Evolutionary conservation across 2,888 invertebrate species (phyloP).

Genomic region (Syrista parreyssii): DNA sequence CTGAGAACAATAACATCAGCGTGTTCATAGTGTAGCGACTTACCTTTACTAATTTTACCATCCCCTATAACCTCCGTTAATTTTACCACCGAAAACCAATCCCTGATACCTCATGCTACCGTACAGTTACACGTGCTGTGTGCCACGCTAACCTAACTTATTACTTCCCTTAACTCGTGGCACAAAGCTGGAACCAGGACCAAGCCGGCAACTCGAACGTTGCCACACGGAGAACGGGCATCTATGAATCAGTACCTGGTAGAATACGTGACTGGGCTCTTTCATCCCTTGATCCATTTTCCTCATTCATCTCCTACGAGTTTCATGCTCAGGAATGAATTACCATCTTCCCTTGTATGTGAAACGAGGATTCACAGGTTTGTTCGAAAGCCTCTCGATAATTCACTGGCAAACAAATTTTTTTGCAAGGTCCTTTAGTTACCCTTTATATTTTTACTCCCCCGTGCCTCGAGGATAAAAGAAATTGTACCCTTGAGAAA

Average conservation of each 20-base stretch:
- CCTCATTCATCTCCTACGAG: neutral
- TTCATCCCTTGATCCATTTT: neutral
- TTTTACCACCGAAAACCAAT: neutral
- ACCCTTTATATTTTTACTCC: neutral
- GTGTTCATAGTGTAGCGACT: neutral
- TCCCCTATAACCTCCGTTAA: neutral
- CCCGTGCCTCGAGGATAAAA: neutral
- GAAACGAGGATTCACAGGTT: neutral
- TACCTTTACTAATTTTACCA: neutral
- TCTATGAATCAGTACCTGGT: neutral
- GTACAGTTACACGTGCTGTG: conserved; percentile 31
- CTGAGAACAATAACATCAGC: neutral
- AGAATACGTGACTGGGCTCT: neutral
- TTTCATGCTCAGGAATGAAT: neutral
- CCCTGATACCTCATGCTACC: neutral
- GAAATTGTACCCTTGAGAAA: neutral
- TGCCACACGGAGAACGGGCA: neutral
- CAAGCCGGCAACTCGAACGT: neutral
- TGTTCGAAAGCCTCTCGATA: neutral
- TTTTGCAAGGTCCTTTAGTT: neutral
- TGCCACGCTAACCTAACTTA: conserved; percentile 45
- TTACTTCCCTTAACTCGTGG: conserved; percentile 41
- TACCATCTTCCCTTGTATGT: neutral
- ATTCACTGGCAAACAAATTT: neutral
- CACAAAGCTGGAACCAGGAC: conserved; percentile 31